Conservation (phyloP, 2,797 vertebrate species). For the Channa striata region DNA sequence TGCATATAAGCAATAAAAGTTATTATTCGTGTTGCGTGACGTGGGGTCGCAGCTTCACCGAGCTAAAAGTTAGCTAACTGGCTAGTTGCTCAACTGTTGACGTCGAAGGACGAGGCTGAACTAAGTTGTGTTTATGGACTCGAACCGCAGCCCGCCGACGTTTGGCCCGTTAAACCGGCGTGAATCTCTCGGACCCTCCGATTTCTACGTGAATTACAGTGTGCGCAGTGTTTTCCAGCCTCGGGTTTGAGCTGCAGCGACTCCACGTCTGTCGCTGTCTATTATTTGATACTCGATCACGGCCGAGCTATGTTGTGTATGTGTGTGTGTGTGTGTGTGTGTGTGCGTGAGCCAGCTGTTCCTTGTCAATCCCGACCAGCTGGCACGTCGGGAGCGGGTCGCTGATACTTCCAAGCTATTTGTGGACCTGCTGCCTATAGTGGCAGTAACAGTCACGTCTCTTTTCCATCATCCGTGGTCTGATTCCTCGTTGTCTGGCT, state of each 20-base stretch:
- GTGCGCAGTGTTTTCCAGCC: background rate
- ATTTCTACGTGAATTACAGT: background rate
- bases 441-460: conserved; percentile 39
- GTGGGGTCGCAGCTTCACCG: background rate
- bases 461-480: conserved; percentile 17
- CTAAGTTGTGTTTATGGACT: background rate
- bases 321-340: conserved; percentile 30
- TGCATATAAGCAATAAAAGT: rapidly evolving
- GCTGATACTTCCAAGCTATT: conserved; percentile 90
- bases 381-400: conserved; percentile 78
- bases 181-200: rapidly evolving
- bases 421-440: conserved; percentile 80
- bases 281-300: conserved; percentile 71
- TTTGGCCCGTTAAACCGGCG: background rate
- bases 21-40: background rate
- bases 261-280: conserved; percentile 44
- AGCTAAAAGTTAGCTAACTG: conserved; percentile 52
- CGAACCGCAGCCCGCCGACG: background rate
- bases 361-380: conserved; percentile 89
- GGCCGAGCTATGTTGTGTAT: conserved; percentile 61
- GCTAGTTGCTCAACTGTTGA: conserved; percentile 61
- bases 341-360: conserved; percentile 87
- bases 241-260: background rate
- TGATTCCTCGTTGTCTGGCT: background rate
- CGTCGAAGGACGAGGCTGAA: conserved; percentile 41